These are phyloP conservation scores for Thaumetopoea pityocampa DNA, from an alignment of 1,140 invertebrate genomes.

Conservation along the genomic window DNA sequence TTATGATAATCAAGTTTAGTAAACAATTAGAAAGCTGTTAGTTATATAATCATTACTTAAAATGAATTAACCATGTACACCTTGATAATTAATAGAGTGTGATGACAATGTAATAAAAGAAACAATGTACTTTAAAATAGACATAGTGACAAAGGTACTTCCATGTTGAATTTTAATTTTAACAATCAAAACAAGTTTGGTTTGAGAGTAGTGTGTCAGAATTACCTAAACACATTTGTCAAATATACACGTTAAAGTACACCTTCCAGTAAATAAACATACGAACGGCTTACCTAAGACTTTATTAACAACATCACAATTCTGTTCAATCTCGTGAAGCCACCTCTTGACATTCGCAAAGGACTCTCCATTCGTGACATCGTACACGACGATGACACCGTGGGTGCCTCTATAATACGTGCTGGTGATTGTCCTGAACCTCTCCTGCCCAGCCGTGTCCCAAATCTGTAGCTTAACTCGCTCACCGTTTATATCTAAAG, in stretches of 20 bases:
- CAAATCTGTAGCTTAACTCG: slow-evolving; percentile 99
- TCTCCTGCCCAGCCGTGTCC: slow-evolving; percentile 96
- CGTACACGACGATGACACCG: slow-evolving; percentile 99
- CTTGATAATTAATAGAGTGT: slow-evolving; percentile 12
- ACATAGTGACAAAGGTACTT: too few species aligned
- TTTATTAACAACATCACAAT: slow-evolving; percentile 99
- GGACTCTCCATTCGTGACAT: slow-evolving; percentile 98
- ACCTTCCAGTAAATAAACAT: too few species aligned
- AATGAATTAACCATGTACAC: slow-evolving; percentile 4
- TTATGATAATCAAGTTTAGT: slow-evolving; percentile 5
- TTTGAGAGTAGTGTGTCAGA: too few species aligned
- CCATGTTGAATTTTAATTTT: too few species aligned
- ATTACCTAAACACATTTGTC: too few species aligned
- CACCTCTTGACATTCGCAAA: slow-evolving; percentile 99
- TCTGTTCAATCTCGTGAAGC: slow-evolving; percentile 99
- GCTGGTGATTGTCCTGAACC: slow-evolving; percentile 97
- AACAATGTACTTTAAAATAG: too few species aligned
- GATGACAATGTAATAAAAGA: slow-evolving; percentile 4
- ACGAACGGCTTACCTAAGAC: slow-evolving; percentile 92
- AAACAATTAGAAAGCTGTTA: slow-evolving; percentile 9
- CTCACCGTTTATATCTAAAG: slow-evolving; percentile 95
- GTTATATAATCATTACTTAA: slow-evolving; percentile 15
- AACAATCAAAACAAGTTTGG: too few species aligned
- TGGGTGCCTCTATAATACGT: slow-evolving; percentile 99
- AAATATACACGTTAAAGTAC: background rate